A percentile compares a stretch with the other conserved stretches of the same genome.
These are phyloP conservation scores for Plutella xylostella DNA, from an alignment of 2,888 invertebrate genomes.

Conservation along the genomic window DNA sequence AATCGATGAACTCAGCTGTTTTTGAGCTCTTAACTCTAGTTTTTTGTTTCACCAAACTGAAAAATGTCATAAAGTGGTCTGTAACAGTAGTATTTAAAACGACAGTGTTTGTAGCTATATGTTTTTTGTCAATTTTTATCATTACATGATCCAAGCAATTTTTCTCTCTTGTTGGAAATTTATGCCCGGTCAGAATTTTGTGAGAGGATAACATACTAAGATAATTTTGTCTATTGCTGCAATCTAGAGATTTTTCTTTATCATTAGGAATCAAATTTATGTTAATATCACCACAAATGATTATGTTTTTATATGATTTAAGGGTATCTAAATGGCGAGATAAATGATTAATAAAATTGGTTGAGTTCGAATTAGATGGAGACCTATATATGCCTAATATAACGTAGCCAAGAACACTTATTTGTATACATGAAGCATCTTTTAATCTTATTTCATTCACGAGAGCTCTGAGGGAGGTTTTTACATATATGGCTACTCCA, in stretches of 20 bases:
- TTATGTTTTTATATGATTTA: conserved; percentile 6
- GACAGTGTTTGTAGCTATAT: conserved; percentile 1
- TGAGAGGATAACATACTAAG: conserved; percentile 9
- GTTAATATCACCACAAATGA: conserved; percentile 13
- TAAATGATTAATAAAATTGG: conserved; percentile 4
- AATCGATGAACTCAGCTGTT: neutral
- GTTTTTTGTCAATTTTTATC: conserved; percentile 5
- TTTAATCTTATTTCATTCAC: conserved; percentile 3
- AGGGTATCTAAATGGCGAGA: neutral
- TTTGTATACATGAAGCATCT: conserved; percentile 2
- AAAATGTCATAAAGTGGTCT: conserved; percentile 6
- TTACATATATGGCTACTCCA: conserved; percentile 7
- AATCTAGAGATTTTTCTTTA: neutral
- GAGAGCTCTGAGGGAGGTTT: neutral
- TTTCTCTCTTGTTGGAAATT: no score
- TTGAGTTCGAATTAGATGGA: conserved; percentile 4
- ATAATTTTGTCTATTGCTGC: conserved; percentile 4
- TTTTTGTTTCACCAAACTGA: neutral
- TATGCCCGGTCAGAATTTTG: conserved; percentile 10
- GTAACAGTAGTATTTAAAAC: conserved; percentile 11
- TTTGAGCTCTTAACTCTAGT: neutral
- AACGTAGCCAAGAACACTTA: neutral
- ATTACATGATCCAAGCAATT: conserved; percentile 14
- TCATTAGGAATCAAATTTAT: conserved; percentile 2
- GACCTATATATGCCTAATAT: conserved; percentile 8